These are phyloP conservation scores for Enteromius treurensis DNA, from an alignment of 2,797 vertebrate genomes.

Conservation along the genomic window DNA sequence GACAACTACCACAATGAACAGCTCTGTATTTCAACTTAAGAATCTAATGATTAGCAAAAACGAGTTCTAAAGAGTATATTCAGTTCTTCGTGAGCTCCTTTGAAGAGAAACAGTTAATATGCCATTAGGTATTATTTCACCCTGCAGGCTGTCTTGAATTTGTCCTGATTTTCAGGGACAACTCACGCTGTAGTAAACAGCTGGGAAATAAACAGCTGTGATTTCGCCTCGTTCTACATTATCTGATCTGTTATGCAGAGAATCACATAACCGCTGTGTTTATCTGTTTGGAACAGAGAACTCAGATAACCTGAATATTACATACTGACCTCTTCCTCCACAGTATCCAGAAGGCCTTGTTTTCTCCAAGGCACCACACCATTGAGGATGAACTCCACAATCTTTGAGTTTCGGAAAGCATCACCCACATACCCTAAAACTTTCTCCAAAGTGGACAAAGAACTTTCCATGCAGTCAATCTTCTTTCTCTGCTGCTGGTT, in stretches of 20 bases:
- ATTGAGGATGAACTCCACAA: slow-evolving; percentile 82
- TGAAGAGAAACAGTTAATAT: not conserved
- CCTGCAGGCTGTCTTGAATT: not conserved
- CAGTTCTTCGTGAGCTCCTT: not conserved
- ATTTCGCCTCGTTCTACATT: not conserved
- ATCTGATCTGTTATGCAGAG: not conserved
- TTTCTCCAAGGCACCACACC: slow-evolving; percentile 80
- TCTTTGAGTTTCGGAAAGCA: slow-evolving; percentile 82
- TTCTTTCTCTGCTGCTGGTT: slow-evolving; percentile 75
- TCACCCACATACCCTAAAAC: slow-evolving; percentile 78
- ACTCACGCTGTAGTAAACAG: not conserved
- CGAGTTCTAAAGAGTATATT: not conserved
- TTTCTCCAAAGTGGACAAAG: slow-evolving; percentile 79
- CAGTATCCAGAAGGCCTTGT: slow-evolving; percentile 69
- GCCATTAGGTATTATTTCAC: not conserved
- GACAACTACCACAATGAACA: not conserved
- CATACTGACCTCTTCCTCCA: slow-evolving; percentile 65
- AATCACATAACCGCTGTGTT: not conserved
- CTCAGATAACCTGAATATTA: slow-evolving; percentile 37
- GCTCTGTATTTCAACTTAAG: not conserved
- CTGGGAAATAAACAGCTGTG: slow-evolving; percentile 4
- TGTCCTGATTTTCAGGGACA: not conserved
- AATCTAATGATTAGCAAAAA: not conserved
- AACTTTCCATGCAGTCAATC: slow-evolving; percentile 80
- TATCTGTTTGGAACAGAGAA: slow-evolving; percentile 7